phyloP scores from a whole-genome alignment of 2,888 invertebrate genomes.

The Cephus runcator region DNA sequence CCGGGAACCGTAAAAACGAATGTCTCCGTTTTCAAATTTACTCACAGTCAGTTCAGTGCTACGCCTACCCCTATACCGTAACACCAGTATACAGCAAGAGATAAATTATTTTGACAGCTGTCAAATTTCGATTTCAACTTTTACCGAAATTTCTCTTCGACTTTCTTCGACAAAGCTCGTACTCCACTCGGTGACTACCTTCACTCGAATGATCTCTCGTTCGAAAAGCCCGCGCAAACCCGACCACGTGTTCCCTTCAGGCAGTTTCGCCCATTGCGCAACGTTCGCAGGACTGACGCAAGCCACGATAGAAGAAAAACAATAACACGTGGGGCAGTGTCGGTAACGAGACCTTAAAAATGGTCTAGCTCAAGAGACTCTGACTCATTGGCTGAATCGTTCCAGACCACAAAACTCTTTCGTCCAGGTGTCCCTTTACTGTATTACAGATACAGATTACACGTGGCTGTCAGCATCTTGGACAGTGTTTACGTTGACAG shows the following conservation, averaged over 20 bases:
- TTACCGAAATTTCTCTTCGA: neutral
- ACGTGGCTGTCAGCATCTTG: neutral
- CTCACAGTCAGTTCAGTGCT: neutral
- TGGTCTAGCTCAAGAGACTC: neutral
- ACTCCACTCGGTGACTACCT: no score
- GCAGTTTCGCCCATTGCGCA: neutral
- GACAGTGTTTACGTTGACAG: neutral
- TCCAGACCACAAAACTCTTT: conserved; percentile 2
- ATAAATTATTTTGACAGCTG: neutral
- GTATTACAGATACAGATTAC: conserved; percentile 8
- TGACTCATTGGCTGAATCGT: neutral
- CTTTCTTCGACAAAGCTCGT: no score
- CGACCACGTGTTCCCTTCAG: neutral
- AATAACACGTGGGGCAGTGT: conserved; percentile 10
- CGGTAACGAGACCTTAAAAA: conserved; percentile 16
- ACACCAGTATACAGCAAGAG: neutral
- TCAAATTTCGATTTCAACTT: neutral
- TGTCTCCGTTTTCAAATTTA: neutral
- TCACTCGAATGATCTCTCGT: neutral
- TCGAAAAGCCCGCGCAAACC: neutral
- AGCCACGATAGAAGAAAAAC: neutral
- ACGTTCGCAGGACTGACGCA: neutral
- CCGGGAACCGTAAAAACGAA: neutral
- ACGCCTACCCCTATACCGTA: neutral
- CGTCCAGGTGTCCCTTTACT: conserved; percentile 14